These are phyloP conservation scores for Pseudoips prasinana DNA, from an alignment of 2,888 invertebrate genomes.

Conservation along the genomic window DNA sequence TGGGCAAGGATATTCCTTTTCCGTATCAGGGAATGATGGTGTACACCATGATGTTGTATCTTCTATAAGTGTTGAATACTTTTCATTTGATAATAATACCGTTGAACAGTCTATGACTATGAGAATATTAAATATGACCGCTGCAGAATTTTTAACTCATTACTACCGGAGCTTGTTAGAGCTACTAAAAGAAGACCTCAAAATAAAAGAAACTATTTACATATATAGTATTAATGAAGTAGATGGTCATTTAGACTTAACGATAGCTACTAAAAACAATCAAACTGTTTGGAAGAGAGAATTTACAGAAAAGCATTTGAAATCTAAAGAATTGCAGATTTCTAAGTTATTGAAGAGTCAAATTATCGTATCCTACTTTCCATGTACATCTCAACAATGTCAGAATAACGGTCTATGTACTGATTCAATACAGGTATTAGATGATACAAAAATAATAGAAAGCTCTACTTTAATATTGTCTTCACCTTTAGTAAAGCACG, in stretches of 20 bases:
- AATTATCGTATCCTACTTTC: constrained; percentile 87
- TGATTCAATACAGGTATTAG: constrained; percentile 85
- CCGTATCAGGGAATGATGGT: constrained; percentile 94
- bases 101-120: constrained; percentile 92
- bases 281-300: constrained; percentile 84
- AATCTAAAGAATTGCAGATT: constrained; percentile 84
- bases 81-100: constrained; percentile 90
- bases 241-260: constrained; percentile 85
- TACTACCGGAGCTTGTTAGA: constrained; percentile 89
- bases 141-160: constrained; percentile 88
- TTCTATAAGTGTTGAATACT: constrained; percentile 91
- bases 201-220: constrained; percentile 83
- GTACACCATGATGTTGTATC: constrained; percentile 93
- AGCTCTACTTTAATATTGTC: constrained; percentile 92
- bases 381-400: constrained; percentile 87
- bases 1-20: constrained; percentile 88
- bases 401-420: constrained; percentile 90
- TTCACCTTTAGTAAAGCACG: constrained; percentile 89
- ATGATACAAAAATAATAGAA: constrained; percentile 88
- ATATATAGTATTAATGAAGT: constrained; percentile 89
- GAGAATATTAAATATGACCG: constrained; percentile 87
- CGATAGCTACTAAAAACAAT: constrained; percentile 84
- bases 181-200: constrained; percentile 85
- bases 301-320: constrained; percentile 84
- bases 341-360: constrained; percentile 83